A percentile compares a stretch with the other conserved stretches of the same genome.
phyloP scores from a whole-genome alignment of 2,797 vertebrate genomes.

The Heteromormyrus szaboi region DNA sequence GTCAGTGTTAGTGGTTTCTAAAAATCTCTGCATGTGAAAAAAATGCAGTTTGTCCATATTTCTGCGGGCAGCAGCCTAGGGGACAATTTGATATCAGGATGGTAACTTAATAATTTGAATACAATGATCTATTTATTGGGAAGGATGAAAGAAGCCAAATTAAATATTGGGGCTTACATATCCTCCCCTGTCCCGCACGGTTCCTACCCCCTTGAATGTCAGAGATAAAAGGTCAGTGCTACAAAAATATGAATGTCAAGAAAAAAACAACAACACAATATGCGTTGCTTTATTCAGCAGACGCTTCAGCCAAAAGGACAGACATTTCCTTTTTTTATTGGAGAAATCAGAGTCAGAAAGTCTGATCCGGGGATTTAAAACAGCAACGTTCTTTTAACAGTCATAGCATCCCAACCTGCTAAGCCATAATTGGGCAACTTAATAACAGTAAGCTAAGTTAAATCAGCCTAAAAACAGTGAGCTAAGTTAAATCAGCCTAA shows the following conservation, averaged over 20 bases:
- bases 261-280: not conserved
- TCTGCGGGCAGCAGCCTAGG: not conserved
- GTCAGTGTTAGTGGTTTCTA: not conserved
- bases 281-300: not conserved
- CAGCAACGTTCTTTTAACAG: not conserved
- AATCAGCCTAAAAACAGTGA: no score
- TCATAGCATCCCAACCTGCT: not conserved
- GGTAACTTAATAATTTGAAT: not conserved
- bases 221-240: not conserved
- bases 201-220: not conserved
- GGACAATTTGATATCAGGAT: not conserved
- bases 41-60: not conserved
- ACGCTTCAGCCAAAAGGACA: not conserved
- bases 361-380: not conserved
- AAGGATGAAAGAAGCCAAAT: not conserved
- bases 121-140: not conserved
- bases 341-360: not conserved
- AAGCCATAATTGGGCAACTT: not conserved
- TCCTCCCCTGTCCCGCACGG: not conserved
- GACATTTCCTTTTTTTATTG: not conserved
- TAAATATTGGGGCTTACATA: not conserved
- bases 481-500: no score
- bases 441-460: not conserved
- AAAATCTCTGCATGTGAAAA: not conserved
- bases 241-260: not conserved